A percentile compares a stretch with the other conserved stretches of the same genome.
phyloP scores from a whole-genome alignment of 2,888 invertebrate species.

The Polymixis lichenea region DNA sequence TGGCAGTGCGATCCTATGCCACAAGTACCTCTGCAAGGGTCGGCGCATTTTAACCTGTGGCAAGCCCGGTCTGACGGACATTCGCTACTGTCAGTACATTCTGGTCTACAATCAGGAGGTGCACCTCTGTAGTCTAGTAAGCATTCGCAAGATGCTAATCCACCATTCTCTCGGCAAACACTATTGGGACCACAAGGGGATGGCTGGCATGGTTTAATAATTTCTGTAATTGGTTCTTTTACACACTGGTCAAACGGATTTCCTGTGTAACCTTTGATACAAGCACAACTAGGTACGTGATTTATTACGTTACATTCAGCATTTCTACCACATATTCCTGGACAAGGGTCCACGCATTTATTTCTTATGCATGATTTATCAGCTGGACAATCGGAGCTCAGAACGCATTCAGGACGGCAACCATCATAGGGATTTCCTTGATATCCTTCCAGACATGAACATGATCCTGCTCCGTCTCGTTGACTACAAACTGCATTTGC shows the following conservation, averaged over 20 bases:
- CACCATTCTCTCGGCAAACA: conserved; percentile 93
- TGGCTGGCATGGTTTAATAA: conserved; percentile 92
- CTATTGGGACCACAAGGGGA: conserved; percentile 95
- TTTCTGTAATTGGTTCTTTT: conserved; percentile 77
- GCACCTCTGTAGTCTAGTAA: conserved; percentile 92
- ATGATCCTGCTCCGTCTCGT: conserved; percentile 94
- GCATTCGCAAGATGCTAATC: conserved; percentile 94
- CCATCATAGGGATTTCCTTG: conserved; percentile 96
- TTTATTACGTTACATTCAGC: conserved; percentile 96
- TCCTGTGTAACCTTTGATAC: conserved; percentile 93
- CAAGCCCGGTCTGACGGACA: conserved; percentile 94
- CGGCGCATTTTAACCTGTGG: conserved; percentile 93
- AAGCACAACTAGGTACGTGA: conserved; percentile 96
- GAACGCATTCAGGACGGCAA: conserved; percentile 96
- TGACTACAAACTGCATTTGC: conserved; percentile 95
- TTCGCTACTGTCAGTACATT: conserved; percentile 95
- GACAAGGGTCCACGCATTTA: conserved; percentile 96
- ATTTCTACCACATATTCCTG: conserved; percentile 95
- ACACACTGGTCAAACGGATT: conserved; percentile 91
- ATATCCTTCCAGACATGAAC: conserved; percentile 95
- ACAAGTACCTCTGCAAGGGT: conserved; percentile 94
- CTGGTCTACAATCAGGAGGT: conserved; percentile 94
- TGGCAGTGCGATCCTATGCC: conserved; percentile 93
- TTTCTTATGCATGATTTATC: conserved; percentile 95
- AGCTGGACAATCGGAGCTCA: conserved; percentile 96